These are phyloP conservation scores for Nomada fucata DNA, from an alignment of 2,888 invertebrate genomes.

Conservation along the genomic window DNA sequence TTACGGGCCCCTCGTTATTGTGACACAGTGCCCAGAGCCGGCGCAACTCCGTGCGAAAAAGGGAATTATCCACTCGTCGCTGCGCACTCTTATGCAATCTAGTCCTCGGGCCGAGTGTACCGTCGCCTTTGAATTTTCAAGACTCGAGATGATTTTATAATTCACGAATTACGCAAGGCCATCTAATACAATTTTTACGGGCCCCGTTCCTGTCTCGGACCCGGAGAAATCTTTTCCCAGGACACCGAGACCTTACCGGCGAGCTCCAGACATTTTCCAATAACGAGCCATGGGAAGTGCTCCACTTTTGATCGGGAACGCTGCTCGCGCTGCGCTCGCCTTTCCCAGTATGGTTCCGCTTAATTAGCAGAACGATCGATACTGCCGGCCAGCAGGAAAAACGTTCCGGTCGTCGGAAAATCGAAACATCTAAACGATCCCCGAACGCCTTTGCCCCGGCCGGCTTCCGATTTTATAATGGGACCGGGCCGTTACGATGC, in stretches of 20 bases:
- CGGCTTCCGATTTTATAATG: conserved; percentile 54
- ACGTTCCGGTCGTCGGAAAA: not conserved
- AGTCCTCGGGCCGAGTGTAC: not conserved
- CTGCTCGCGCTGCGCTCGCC: not conserved
- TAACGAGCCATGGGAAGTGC: conserved; percentile 23
- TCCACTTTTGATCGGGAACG: conserved; percentile 37
- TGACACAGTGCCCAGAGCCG: conserved; percentile 43
- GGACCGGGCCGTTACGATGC: conserved; percentile 63
- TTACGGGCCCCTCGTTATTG: conserved; percentile 58
- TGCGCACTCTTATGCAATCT: conserved; percentile 52
- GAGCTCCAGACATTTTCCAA: not conserved
- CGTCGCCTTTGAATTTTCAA: not conserved
- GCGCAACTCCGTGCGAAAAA: conserved; percentile 68
- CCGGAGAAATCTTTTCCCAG: conserved; percentile 27
- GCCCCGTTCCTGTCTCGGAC: not conserved
- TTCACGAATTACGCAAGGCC: too few species aligned
- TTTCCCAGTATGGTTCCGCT: conserved; percentile 47
- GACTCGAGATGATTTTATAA: too few species aligned
- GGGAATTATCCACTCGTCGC: conserved; percentile 65
- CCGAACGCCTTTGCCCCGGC: not conserved
- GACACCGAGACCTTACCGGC: not conserved
- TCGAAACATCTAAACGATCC: not conserved
- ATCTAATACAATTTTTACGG: not conserved
- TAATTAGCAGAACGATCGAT: conserved; percentile 34
- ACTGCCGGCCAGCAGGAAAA: not conserved